A percentile compares a stretch with the other conserved stretches of the same genome.
phyloP scores from a whole-genome alignment of 2,797 vertebrate species.

The Chromis chromis region DNA sequence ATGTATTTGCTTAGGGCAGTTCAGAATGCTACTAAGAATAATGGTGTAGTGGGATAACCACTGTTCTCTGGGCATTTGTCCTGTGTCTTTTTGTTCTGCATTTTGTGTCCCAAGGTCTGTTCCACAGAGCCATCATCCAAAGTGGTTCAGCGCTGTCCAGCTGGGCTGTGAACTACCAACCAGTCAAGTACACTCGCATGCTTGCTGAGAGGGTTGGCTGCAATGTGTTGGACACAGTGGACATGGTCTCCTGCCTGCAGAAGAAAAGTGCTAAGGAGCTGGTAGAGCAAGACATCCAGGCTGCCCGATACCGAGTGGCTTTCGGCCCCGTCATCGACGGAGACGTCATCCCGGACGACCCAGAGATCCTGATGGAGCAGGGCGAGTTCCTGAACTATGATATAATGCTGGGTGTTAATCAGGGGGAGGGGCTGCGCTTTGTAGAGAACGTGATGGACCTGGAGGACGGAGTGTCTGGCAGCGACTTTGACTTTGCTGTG shows the following conservation, averaged over 20 bases:
- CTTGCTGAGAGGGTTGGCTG: slow-evolving; percentile 95
- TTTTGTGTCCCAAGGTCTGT: slow-evolving; percentile 86
- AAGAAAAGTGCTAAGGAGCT: slow-evolving; percentile 89
- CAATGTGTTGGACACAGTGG: slow-evolving; percentile 92
- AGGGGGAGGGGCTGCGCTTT: slow-evolving; percentile 97
- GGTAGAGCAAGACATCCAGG: slow-evolving; percentile 98
- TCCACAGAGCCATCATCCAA: slow-evolving; percentile 98
- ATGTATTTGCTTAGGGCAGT: slow-evolving; percentile 4
- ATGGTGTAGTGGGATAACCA: slow-evolving; percentile 26
- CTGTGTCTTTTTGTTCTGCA: slow-evolving; percentile 50
- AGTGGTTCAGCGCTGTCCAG: slow-evolving; percentile 96
- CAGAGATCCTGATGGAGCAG: slow-evolving; percentile 99
- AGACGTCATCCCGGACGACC: slow-evolving; percentile 98
- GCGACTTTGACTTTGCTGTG: slow-evolving; percentile 96
- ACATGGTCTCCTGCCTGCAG: slow-evolving; percentile 86
- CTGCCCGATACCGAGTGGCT: slow-evolving; percentile 96
- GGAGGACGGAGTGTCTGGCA: slow-evolving; percentile 90
- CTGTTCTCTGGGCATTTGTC: slow-evolving; percentile 40
- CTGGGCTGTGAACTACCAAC: slow-evolving; percentile 99
- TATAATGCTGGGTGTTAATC: slow-evolving; percentile 98
- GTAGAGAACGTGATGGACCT: slow-evolving; percentile 97
- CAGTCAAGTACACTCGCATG: slow-evolving; percentile 94
- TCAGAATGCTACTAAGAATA: slow-evolving; percentile 9
- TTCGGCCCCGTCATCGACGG: slow-evolving; percentile 98
- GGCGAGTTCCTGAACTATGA: slow-evolving; percentile 99